These are phyloP conservation scores for Sciurus niger DNA, from an alignment of 2,113 vertebrate species.

Conservation along the genomic window DNA sequence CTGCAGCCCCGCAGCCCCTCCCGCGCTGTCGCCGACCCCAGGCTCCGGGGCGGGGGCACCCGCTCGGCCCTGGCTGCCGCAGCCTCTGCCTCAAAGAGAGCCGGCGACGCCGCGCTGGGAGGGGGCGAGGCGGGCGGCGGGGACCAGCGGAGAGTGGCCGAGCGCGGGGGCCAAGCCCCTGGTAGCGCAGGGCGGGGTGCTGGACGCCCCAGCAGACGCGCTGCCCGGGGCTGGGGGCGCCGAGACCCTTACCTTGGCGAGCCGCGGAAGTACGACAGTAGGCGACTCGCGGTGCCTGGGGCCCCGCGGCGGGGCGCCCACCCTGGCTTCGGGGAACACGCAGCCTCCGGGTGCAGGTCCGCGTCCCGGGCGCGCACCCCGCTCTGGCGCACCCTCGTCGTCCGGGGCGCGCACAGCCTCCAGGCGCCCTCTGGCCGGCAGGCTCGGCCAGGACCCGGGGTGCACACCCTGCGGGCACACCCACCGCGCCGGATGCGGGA, in stretches of 20 bases:
- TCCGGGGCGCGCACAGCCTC: conserved; percentile 63
- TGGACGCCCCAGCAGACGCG: background rate
- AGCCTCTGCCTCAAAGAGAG: background rate
- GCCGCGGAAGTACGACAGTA: background rate
- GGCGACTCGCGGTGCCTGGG: background rate
- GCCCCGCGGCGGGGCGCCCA: background rate
- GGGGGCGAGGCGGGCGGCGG: background rate
- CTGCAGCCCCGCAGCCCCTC: background rate
- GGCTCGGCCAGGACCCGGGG: background rate
- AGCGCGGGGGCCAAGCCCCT: background rate
- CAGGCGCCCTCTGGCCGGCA: conserved; percentile 5
- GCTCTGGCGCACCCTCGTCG: conserved; percentile 19
- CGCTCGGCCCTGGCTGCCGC: conserved; percentile 54
- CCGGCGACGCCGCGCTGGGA: background rate
- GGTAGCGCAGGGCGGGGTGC: background rate
- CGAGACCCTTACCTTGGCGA: conserved; percentile 67
- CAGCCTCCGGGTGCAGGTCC: conserved; percentile 37
- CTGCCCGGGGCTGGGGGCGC: background rate
- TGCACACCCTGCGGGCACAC: conserved; percentile 48
- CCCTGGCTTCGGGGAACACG: conserved; percentile 38
- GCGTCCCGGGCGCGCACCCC: conserved; percentile 31
- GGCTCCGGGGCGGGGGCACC: background rate
- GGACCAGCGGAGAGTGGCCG: background rate
- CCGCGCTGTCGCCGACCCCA: background rate
- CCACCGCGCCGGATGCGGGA: conserved; percentile 64